Conservation (phyloP, 2,888 invertebrate species). For the Gandaritis pyraliata region DNA sequence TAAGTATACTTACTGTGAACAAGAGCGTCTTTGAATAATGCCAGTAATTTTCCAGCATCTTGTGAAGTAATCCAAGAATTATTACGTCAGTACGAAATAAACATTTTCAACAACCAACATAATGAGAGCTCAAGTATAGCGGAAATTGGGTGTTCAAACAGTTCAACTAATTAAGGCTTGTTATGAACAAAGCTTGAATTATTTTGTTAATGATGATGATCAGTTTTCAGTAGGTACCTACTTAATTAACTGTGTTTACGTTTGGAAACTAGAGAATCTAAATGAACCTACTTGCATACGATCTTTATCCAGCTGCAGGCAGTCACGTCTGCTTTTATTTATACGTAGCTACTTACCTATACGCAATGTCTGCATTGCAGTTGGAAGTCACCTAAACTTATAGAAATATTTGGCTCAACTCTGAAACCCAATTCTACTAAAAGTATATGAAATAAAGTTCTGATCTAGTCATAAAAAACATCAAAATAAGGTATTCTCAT, state of each 20-base stretch:
- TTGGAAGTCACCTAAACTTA: too few species aligned
- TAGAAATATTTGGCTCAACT: too few species aligned
- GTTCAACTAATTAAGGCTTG: constrained; percentile 26
- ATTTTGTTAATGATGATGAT: constrained; percentile 15
- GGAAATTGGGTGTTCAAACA: constrained; percentile 31
- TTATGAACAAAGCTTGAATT: constrained; percentile 9
- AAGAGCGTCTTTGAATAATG: constrained; percentile 57
- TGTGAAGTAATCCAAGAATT: constrained; percentile 61
- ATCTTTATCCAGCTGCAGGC: too few species aligned
- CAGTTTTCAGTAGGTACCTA: constrained; percentile 1
- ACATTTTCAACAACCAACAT: constrained; percentile 48
- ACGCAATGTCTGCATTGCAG: too few species aligned
- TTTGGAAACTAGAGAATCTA: too few species aligned
- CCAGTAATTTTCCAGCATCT: constrained; percentile 54
- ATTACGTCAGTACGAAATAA: constrained; percentile 64
- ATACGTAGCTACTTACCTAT: too few species aligned
- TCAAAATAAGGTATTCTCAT: too few species aligned
- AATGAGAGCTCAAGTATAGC: constrained; percentile 47
- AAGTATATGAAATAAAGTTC: too few species aligned
- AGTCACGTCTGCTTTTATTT: too few species aligned
- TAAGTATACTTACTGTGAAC: constrained; percentile 2
- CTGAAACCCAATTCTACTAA: too few species aligned
- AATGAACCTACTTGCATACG: too few species aligned
- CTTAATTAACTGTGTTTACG: neutral
- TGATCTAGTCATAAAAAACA: too few species aligned